Base-by-base conservation (phyloP, 2,888 invertebrate genomes). In the Agrilus biguttatus region DNA sequence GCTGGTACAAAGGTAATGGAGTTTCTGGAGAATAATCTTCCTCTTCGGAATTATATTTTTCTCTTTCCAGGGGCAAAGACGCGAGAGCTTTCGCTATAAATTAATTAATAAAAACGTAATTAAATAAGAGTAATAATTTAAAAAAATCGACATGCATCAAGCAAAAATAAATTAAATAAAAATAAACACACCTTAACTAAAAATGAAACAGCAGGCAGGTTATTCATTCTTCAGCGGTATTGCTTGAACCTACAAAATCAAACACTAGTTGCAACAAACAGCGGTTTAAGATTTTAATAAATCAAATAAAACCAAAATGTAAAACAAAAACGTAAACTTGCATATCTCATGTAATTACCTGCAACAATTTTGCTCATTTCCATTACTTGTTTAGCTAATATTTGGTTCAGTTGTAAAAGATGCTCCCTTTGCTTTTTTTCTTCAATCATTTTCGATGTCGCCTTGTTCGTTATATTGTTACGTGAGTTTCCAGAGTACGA, bases 291-390 rank as follows among this genome's bases (percentile, higher is more conserved):
- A 42, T 34, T 35, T 10, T 41, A 36, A 13, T 21, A 28, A 23
- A 32, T 39, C 23, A 47, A 47, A 49, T 39, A 44, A 43, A 35
- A 17, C 43, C 34, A 45, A 46, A 41, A 49, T 37, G 47, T 49
- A 50, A 45, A 46, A 49, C 48, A 46, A 50, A 43, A 47, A 52
- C 28, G 39, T 50, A 47, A 52, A 47, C 49, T 49, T 50, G 38
- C 13, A 19, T 38, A 32, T 40, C 39, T 37, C 45, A 46, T 43
- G 33, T 34, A 41, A 43, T 73, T 76, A 92, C 92, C 92, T 68
- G 93, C 92, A 56, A 91, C 90, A 63, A 89, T 85, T 75, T 90
- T 89, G 71, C 90, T 91, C 76, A 88, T 89, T 69, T 89, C 87
- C 75, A 90, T 92, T 55, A 92, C 92, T 73, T 89, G 87, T 65